phyloP scores from a whole-genome alignment of 2,113 vertebrate species.

The Eira barbara region DNA sequence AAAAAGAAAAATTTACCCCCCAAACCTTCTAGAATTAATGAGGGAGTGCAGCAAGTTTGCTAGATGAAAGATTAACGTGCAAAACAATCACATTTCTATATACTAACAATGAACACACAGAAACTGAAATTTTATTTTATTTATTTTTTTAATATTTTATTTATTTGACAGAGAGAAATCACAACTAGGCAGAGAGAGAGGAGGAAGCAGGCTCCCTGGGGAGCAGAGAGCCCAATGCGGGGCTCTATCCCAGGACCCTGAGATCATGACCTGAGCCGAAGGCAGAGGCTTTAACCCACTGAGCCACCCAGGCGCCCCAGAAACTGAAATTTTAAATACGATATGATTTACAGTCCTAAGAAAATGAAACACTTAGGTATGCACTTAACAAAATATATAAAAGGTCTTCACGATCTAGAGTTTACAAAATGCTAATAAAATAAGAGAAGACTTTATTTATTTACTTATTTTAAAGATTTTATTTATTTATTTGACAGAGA shows the following conservation, averaged over 20 bases:
- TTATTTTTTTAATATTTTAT: no score
- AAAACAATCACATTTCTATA: background rate
- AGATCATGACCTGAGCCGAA: no score
- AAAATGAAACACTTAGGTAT: background rate
- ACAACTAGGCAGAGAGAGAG: no score
- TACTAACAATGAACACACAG: background rate
- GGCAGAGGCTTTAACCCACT: no score
- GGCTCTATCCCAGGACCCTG: no score
- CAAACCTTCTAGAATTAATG: background rate
- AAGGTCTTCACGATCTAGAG: background rate
- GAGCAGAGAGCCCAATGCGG: no score
- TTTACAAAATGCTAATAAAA: background rate
- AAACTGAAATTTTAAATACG: background rate
- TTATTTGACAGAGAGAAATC: no score
- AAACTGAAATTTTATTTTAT: background rate
- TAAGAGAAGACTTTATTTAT: background rate
- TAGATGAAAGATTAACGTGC: background rate
- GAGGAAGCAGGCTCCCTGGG: no score
- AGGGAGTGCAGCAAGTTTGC: background rate
- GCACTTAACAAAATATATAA: background rate
- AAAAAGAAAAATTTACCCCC: background rate
- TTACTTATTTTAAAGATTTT: no score
- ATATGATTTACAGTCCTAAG: background rate
- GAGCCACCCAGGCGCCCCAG: no score
- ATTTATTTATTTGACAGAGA: no score